These are phyloP conservation scores for Drosophila lacicola DNA, from an alignment of 2,888 invertebrate genomes.

Conservation along the genomic window DNA sequence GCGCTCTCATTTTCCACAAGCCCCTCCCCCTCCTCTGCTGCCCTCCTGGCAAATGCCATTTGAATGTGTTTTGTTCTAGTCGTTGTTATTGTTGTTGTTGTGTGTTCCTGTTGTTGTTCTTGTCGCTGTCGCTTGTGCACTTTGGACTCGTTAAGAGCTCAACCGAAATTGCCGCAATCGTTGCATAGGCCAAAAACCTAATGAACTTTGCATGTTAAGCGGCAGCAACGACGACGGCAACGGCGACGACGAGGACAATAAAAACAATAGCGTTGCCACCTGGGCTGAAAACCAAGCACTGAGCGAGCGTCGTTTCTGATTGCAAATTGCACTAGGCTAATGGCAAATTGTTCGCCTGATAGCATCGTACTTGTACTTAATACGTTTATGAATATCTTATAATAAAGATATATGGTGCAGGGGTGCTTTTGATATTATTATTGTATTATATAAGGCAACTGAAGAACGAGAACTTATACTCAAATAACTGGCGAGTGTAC, in stretches of 20 bases:
- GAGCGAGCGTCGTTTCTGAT: constrained; percentile 5
- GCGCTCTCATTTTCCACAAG: constrained; percentile 8
- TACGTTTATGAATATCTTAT: neutral
- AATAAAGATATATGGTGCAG: neutral
- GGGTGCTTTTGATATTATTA: neutral
- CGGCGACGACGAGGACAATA: constrained; percentile 32
- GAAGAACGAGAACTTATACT: no score
- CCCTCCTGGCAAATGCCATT: constrained; percentile 12
- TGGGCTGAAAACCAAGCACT: neutral
- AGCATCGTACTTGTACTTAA: neutral
- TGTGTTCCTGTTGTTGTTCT: constrained; percentile 21
- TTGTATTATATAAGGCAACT: neutral
- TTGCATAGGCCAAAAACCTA: constrained; percentile 74
- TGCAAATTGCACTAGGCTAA: constrained; percentile 20
- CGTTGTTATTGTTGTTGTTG: constrained; percentile 24
- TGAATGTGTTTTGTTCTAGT: constrained; percentile 17
- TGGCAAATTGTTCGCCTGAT: constrained; percentile 31
- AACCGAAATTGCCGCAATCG: constrained; percentile 55
- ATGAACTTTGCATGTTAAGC: constrained; percentile 76
- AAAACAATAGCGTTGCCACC: constrained; percentile 26
- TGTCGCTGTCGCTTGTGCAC: constrained; percentile 56
- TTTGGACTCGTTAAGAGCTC: constrained; percentile 62
- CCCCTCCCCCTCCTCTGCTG: neutral
- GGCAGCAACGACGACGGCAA: constrained; percentile 22
- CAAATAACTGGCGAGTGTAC: no score